Percentiles rank a stretch among this genome's conserved stretches.
Conservation (phyloP, 2,888 invertebrate species). For the Plagodis dolabraria region DNA sequence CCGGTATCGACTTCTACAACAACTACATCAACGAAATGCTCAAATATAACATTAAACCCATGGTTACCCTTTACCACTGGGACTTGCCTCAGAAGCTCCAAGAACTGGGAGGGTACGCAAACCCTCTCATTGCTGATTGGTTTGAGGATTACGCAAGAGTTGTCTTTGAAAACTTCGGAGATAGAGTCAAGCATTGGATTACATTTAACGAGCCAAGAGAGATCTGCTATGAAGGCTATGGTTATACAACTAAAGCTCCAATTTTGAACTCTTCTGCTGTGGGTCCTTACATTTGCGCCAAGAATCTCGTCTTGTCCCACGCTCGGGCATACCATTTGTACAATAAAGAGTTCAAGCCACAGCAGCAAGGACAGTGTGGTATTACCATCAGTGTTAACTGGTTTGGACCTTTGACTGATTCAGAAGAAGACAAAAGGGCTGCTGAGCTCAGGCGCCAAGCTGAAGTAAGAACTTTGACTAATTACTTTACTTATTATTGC, state of each 20-base stretch:
- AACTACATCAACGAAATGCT: slow-evolving; percentile 86
- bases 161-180: slow-evolving; percentile 71
- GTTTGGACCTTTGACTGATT: slow-evolving; percentile 55
- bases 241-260: slow-evolving; percentile 55
- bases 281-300: slow-evolving; percentile 78
- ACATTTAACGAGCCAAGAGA: slow-evolving; percentile 85
- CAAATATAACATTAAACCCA: slow-evolving; percentile 85
- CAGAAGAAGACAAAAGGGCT: slow-evolving; percentile 63
- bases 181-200: slow-evolving; percentile 82
- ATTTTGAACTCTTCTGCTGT: slow-evolving; percentile 66
- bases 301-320: slow-evolving; percentile 82
- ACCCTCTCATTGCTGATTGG: slow-evolving; percentile 69
- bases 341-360: slow-evolving; percentile 57
- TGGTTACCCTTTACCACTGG: slow-evolving; percentile 84
- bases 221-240: slow-evolving; percentile 74
- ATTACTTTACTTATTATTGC: neutral
- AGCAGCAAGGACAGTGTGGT: slow-evolving; percentile 55
- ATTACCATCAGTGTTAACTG: slow-evolving; percentile 56
- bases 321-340: slow-evolving; percentile 72
- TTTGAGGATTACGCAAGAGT: slow-evolving; percentile 78
- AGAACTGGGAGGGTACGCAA: slow-evolving; percentile 81
- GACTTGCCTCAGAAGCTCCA: slow-evolving; percentile 82
- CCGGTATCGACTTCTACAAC: slow-evolving; percentile 87
- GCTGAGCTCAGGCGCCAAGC: slow-evolving; percentile 58
- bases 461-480: slow-evolving; percentile 40